Conservation (phyloP, 2,888 invertebrate genomes). For the Zeuzera pyrina region DNA sequence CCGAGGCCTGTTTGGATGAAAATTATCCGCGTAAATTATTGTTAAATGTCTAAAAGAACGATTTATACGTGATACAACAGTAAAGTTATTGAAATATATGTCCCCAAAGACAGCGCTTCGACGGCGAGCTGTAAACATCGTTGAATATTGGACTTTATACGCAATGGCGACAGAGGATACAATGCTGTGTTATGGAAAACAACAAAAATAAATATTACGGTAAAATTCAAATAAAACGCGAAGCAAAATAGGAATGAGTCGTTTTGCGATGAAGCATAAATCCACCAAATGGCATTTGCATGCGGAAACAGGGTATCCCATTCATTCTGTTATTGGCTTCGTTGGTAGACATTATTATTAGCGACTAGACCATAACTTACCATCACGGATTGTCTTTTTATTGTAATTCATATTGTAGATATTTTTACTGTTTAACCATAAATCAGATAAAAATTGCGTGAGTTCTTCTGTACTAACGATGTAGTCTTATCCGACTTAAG, state of each 20-base stretch:
- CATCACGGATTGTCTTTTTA: neutral
- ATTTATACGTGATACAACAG: slow-evolving; percentile 57
- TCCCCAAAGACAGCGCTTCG: slow-evolving; percentile 54
- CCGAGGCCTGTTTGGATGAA: slow-evolving; percentile 39
- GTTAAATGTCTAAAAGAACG: slow-evolving; percentile 58
- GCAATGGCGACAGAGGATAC: slow-evolving; percentile 28
- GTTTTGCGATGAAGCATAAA: slow-evolving; percentile 55
- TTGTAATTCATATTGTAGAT: too few relatives aligned
- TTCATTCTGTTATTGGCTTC: slow-evolving; percentile 26
- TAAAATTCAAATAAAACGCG: slow-evolving; percentile 52
- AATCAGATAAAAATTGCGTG: too few relatives aligned
- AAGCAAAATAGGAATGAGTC: slow-evolving; percentile 54
- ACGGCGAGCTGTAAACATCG: slow-evolving; percentile 20
- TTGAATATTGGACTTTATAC: slow-evolving; percentile 28
- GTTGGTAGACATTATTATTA: slow-evolving; percentile 22
- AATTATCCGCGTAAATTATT: slow-evolving; percentile 56
- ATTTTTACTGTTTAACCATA: too few relatives aligned
- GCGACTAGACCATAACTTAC: slow-evolving; percentile 4
- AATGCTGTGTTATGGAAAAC: slow-evolving; percentile 29
- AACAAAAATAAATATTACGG: slow-evolving; percentile 47
- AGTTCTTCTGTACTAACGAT: too few relatives aligned
- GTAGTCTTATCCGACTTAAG: too few relatives aligned
- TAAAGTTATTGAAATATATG: slow-evolving; percentile 66
- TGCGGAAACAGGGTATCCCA: slow-evolving; percentile 19
- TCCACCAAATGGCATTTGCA: slow-evolving; percentile 53